Base-by-base conservation (phyloP, 2,113 vertebrate genomes). In the Regulus satrapa region DNA sequence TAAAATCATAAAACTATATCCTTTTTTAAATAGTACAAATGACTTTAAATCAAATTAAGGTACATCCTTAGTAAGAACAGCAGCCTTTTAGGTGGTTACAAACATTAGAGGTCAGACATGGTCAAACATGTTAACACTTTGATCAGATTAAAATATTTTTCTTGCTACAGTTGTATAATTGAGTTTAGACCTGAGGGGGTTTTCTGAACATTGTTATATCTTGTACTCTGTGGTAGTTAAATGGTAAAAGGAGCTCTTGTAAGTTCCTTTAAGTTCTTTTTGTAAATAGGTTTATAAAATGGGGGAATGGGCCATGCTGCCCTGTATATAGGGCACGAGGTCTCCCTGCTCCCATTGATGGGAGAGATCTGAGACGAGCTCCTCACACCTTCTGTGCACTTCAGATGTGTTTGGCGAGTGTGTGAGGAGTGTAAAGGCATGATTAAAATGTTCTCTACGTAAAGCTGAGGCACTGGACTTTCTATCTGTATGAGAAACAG, bases 61-160 rank as follows among this genome's bases (percentile, higher is more conserved):
- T 84, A 79, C 92, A 92, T 97, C 92, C 93, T 94, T 79, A 87
- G 90, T 91, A 56, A 88, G 61, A 97, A 82, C 64, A 76, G 88
- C 85, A 95, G 69, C 75, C 96, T 97, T 97, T 98, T 85, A 97
- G 96, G 96, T 97, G 95, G 96, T 97, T 97, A 94, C 87, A 96
- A 94, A 95, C 92, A 86, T 96, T 86, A 95, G 92, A 96, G 94
- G 95, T 97, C 94, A 97, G 96, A 97, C 97, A 96, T 97, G 94
- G 95, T 97, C 94, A 97, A 97, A 97, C 97, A 96, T 97, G 97
- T 98, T 96, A 96, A 97, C 96, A 95, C 97, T 97, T 97, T 97
- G 94, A 96, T 97, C 96, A 97, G 97, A 92, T 97, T 97, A 97
- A 97, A 95, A 94, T 94, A 94, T 96, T 97, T 96, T 97, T 94